Evolutionary conservation across 2,113 vertebrate genomes (phyloP).

Genomic region (Coregonus clupeaformis): DNA sequence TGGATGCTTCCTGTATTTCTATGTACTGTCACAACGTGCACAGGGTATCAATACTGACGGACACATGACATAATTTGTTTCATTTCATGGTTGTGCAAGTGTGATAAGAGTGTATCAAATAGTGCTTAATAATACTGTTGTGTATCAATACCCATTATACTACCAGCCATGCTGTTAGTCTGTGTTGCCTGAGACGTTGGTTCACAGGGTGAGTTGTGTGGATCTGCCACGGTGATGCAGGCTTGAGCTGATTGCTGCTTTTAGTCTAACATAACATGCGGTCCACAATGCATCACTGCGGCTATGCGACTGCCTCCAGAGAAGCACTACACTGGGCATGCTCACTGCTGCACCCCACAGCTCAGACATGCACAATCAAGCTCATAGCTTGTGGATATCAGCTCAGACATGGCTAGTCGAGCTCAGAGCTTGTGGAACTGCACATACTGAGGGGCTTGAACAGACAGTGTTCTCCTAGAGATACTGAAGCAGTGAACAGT

Average conservation of each 20-base stretch:
- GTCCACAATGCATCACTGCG: not conserved
- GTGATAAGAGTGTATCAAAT: not conserved
- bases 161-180: not conserved
- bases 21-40: not conserved
- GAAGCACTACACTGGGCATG: slow-evolving; percentile 25
- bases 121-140: not conserved
- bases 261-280: not conserved
- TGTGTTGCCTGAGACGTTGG: not conserved
- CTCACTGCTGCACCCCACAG: slow-evolving; percentile 26
- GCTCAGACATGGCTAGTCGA: slow-evolving; percentile 26
- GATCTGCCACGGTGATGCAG: slow-evolving; percentile 1
- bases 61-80: not conserved
- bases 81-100: not conserved
- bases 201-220: not conserved
- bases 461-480: not conserved
- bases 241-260: slow-evolving; percentile 9
- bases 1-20: not conserved
- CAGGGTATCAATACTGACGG: not conserved
- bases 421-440: slow-evolving; percentile 1
- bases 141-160: too few relatives aligned
- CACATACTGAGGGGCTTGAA: not conserved
- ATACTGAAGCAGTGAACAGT: not conserved
- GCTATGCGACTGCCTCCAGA: slow-evolving; percentile 10
- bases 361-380: slow-evolving; percentile 36
- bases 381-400: slow-evolving; percentile 5